Evolutionary conservation across 2,888 invertebrate genomes (phyloP).

Genomic region (Patella depressa): DNA sequence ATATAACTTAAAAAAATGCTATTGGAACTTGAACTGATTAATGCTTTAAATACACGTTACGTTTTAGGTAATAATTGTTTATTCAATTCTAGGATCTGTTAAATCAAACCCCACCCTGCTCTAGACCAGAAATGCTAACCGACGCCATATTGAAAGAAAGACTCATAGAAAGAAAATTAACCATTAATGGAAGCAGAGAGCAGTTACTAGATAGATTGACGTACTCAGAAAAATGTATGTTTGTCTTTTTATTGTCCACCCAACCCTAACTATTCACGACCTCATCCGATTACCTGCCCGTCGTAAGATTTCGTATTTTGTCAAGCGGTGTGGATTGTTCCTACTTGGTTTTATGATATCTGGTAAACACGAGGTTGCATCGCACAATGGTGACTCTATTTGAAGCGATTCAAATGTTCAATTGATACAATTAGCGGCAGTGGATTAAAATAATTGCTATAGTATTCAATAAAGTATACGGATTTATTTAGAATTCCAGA

Average conservation of each 20-base stretch:
- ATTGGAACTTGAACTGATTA: too few species aligned
- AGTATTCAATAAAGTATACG: too few species aligned
- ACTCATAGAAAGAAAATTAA: conserved; percentile 31
- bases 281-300: background rate
- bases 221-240: conserved; percentile 37
- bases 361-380: too few species aligned
- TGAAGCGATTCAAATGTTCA: too few species aligned
- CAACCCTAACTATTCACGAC: too few species aligned
- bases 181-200: conserved; percentile 29
- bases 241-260: background rate
- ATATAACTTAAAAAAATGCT: too few species aligned
- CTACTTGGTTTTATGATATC: background rate
- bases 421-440: too few species aligned
- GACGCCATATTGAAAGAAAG: conserved; percentile 28
- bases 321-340: background rate
- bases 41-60: too few species aligned
- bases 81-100: background rate
- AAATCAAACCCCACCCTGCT: conserved; percentile 36
- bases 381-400: too few species aligned
- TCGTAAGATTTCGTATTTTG: background rate
- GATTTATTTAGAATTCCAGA: too few species aligned
- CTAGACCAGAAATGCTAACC: conserved; percentile 38
- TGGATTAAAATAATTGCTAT: too few species aligned
- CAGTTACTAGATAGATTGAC: conserved; percentile 32
- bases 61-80: too few species aligned